Base-by-base conservation (phyloP, 2,113 vertebrate species). In the Apeltes quadracus region DNA sequence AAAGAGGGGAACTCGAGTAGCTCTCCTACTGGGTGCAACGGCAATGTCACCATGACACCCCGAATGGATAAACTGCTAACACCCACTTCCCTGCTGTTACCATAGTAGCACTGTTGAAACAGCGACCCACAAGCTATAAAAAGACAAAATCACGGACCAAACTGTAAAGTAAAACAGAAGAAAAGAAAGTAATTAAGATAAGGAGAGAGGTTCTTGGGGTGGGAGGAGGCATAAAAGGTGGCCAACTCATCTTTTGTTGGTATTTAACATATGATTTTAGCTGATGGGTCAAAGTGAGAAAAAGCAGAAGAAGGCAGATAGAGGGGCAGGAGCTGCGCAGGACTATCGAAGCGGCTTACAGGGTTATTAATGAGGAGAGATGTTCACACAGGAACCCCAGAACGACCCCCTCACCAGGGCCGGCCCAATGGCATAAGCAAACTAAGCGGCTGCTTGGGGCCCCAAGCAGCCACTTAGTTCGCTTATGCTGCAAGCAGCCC, bases 51-150 rank as follows among this genome's bases (percentile, higher is more conserved):
- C 84, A 78, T 89, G 88, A 88, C 88, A 91, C 83, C 86, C 86
- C 81, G 82, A 90, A 88, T 69, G 83, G 84, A 88, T 90, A 83
- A 91, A 75, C 81, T 68, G 76, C 83, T 70, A 80, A 90, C 87
- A 84, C 86, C 86, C 85, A 87, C 87, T 83, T 72, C 89, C 85
- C 88, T 82, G 82, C 87, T 83, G 90, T 91, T 90, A 81, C 89
- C 90, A 91, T 91, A 91, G 90, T 85, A 90, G 86, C 90, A 83
- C 84, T 66, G 80, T 61, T 67, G 69, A 86, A 85, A 83, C 76
- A 76, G 76, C 46, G 44, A 87, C 63, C 82, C 67, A 76, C 56
- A n/a, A 71, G 82, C 85, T 85, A 87, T 84, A 83, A 84, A 87
- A 90, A 88, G 80, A 82, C 72, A 64, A 76, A 83, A 75, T 76